These are phyloP conservation scores for Cancer borealis DNA, from an alignment of 2,888 invertebrate species.

Conservation along the genomic window DNA sequence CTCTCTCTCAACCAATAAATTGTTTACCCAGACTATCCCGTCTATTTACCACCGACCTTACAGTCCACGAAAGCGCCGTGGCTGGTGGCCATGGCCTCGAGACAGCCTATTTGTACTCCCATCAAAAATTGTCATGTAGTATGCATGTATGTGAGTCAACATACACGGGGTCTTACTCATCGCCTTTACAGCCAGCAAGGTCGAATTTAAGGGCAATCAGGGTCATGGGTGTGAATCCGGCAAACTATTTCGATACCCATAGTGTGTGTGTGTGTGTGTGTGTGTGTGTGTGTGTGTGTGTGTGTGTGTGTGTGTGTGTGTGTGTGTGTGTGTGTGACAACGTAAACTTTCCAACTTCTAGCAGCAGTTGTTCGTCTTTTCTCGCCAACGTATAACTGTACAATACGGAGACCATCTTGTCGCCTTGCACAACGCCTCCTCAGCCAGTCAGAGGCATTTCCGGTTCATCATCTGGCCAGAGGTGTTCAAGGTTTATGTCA, in stretches of 20 bases:
- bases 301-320: slow-evolving; percentile 6
- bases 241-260: not conserved
- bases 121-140: too few relatives aligned
- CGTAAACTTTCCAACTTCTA: not conserved
- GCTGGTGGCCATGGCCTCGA: too few relatives aligned
- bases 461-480: slow-evolving; percentile 51
- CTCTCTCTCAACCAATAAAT: not conserved
- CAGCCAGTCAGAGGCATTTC: not conserved
- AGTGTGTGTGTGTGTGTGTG: not conserved
- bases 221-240: not conserved
- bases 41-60: too few relatives aligned
- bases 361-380: not conserved
- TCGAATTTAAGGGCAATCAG: not conserved
- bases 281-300: not conserved
- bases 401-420: not conserved
- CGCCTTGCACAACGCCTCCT: not conserved
- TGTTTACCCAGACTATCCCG: too few relatives aligned
- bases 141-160: not conserved
- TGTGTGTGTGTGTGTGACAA: not conserved
- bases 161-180: not conserved
- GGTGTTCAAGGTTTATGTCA: slow-evolving; percentile 51
- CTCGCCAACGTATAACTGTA: not conserved
- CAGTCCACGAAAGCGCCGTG: too few relatives aligned
- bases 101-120: too few relatives aligned
- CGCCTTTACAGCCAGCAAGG: not conserved